Evolutionary conservation across 2,113 vertebrate genomes (phyloP), one percentile per base, ranked within the genome.

Genomic region (Chloebia gouldiae): DNA sequence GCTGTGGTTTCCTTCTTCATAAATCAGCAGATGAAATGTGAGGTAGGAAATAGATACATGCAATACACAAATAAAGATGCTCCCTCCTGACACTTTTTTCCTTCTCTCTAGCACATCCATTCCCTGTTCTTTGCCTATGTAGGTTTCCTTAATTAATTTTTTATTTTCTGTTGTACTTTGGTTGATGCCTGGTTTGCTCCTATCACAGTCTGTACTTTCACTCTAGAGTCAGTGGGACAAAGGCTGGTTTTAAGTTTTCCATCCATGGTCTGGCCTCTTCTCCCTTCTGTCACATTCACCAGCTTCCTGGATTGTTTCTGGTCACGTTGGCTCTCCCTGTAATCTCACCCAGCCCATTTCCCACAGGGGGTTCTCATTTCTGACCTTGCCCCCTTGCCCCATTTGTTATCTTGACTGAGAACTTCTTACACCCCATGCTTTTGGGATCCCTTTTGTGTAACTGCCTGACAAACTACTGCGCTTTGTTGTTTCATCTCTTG

Each of bases 1-100:
- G 39, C 25, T 65, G 15, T 25, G 10, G 24, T 86, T 87, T 82
- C 24, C 66, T 15, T 45, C 37, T 15, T 47, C 13, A 23, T 35
- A 47, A 51, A 31, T 40, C 31, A 73, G 30, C 35, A 73, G 42
- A 17, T 31, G 45, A 24, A 60, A 31, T 42, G 5, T 5, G 21
- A 21, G 2, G 5, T 15, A 6, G 42, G 54, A 60, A 51, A 11
- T 15, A n/a, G n/a, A 11, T 42, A 7, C 1, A 1, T 30, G 17
- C 35, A 14, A 1, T 10, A 14, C 5, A 66, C 22, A 68, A 54
- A 10, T 0, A 23, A 82, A 80, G 37, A 12, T 78, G 50, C 54
- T 77, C 1, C 20, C 19, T 79, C 19, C 31, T 39, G 10, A 11
- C 56, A 9, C 5, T 59, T 28, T 19, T 59, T 65, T 12, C 27